These are phyloP conservation scores for Hyposoter didymator DNA, from an alignment of 2,888 invertebrate genomes.

Conservation along the genomic window DNA sequence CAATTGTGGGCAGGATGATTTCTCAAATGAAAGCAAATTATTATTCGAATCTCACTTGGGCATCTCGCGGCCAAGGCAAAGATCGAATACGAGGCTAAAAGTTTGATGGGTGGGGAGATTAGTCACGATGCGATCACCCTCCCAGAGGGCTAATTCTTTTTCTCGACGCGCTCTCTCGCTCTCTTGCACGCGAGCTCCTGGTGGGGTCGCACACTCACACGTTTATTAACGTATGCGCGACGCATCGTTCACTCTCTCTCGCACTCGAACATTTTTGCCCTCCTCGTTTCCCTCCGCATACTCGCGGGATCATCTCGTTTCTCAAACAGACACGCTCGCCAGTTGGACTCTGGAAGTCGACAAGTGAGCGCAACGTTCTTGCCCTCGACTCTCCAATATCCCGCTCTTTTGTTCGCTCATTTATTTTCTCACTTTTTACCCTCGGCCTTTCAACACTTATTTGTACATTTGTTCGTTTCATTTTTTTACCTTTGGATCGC, in stretches of 20 bases:
- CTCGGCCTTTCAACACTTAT: neutral
- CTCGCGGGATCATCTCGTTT: slow-evolving; percentile 39
- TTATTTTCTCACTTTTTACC: neutral
- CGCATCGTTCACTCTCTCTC: slow-evolving; percentile 46
- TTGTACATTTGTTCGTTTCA: neutral
- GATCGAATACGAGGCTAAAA: slow-evolving; percentile 48
- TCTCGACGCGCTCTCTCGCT: slow-evolving; percentile 42
- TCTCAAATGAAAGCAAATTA: slow-evolving; percentile 47
- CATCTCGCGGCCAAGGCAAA: slow-evolving; percentile 46
- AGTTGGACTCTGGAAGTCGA: slow-evolving; percentile 65
- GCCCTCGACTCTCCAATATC: slow-evolving; percentile 30
- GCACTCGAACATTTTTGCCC: slow-evolving; percentile 17
- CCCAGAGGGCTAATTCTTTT: slow-evolving; percentile 48
- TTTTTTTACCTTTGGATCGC: neutral
- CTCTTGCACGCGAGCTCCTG: slow-evolving; percentile 38
- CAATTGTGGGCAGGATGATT: neutral
- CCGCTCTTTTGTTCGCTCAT: slow-evolving; percentile 57
- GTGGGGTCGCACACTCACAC: slow-evolving; percentile 60
- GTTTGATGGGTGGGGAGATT: slow-evolving; percentile 54
- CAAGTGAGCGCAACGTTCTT: slow-evolving; percentile 51
- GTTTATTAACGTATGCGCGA: slow-evolving; percentile 57
- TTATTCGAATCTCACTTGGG: slow-evolving; percentile 34
- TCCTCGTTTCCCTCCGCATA: slow-evolving; percentile 41
- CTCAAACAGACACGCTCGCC: slow-evolving; percentile 57
- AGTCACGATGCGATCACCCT: slow-evolving; percentile 53